phyloP scores from a whole-genome alignment of 1,140 invertebrate genomes.

The Potamilus streckersoni region DNA sequence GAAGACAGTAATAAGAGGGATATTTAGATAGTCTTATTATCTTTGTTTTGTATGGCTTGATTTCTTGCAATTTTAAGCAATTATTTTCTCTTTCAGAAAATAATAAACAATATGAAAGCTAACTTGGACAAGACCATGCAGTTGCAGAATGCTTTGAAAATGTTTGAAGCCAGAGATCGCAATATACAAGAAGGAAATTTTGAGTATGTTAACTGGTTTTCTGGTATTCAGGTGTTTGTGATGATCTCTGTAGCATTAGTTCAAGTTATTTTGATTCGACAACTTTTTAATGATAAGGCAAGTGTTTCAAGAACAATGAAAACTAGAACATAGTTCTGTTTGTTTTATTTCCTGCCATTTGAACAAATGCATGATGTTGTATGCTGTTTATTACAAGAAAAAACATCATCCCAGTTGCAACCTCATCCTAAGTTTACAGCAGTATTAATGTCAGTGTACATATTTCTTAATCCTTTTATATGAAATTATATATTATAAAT shows the following conservation, averaged over 20 bases:
- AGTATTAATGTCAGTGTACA: too few species aligned
- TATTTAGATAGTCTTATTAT: too few species aligned
- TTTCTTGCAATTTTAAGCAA: too few species aligned
- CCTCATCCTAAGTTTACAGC: too few species aligned
- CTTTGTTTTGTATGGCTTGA: too few species aligned
- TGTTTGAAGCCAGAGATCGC: conserved; percentile 81
- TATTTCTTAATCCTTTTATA: too few species aligned
- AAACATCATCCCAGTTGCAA: too few species aligned
- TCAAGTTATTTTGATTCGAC: conserved; percentile 76
- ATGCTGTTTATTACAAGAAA: too few species aligned
- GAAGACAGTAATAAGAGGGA: too few species aligned
- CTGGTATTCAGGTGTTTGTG: conserved; percentile 76
- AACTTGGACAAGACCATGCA: conserved; percentile 76
- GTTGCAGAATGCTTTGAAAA: conserved; percentile 79
- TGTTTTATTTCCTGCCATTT: too few species aligned
- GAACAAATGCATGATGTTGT: too few species aligned
- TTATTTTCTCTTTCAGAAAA: conserved; percentile 65
- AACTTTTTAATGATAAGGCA: conserved; percentile 78
- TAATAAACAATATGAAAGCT: conserved; percentile 73
- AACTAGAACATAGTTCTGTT: conserved; percentile 35
- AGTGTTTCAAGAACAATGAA: conserved; percentile 38
- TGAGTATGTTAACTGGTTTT: conserved; percentile 80
- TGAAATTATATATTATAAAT: too few species aligned
- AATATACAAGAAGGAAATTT: conserved; percentile 83
- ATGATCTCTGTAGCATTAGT: conserved; percentile 79